Evolutionary conservation across 2,113 vertebrate species (phyloP).

Genomic region (Prolemur simus): DNA sequence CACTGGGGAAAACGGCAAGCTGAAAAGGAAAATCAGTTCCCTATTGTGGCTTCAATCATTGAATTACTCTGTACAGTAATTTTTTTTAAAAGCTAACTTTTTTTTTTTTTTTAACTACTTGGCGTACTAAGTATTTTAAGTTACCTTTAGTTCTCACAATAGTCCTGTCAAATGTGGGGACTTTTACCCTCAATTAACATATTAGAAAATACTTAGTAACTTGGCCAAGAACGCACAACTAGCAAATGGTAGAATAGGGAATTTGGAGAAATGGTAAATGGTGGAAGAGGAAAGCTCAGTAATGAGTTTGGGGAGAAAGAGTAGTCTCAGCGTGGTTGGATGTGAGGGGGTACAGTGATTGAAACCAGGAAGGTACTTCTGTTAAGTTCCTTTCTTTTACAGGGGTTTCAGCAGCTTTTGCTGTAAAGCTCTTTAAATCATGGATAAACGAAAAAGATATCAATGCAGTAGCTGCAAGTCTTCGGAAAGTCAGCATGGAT

Average conservation of each 20-base stretch:
- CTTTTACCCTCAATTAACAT: background rate
- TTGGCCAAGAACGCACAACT: background rate
- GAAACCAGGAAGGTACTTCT: background rate
- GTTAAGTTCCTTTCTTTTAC: background rate
- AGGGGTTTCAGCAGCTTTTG: constrained; percentile 99
- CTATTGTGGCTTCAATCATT: background rate
- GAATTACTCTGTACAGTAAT: background rate
- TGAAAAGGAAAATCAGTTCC: background rate
- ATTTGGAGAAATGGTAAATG: background rate
- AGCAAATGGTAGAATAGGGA: background rate
- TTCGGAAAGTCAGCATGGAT: constrained; percentile 99
- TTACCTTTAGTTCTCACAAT: background rate
- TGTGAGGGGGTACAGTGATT: background rate
- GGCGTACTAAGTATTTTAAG: background rate
- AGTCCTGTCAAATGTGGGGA: background rate
- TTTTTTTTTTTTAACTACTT: background rate
- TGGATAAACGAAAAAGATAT: constrained; percentile 99
- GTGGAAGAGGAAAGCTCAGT: background rate
- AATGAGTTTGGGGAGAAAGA: background rate
- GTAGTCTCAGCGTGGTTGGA: background rate
- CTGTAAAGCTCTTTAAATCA: constrained; percentile 98
- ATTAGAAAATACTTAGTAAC: background rate
- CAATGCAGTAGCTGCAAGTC: constrained; percentile 94
- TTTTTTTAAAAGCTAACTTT: background rate
- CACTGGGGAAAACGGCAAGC: background rate